phyloP scores from a whole-genome alignment of 2,797 vertebrate genomes.

The Enteromius trimaculatus region DNA sequence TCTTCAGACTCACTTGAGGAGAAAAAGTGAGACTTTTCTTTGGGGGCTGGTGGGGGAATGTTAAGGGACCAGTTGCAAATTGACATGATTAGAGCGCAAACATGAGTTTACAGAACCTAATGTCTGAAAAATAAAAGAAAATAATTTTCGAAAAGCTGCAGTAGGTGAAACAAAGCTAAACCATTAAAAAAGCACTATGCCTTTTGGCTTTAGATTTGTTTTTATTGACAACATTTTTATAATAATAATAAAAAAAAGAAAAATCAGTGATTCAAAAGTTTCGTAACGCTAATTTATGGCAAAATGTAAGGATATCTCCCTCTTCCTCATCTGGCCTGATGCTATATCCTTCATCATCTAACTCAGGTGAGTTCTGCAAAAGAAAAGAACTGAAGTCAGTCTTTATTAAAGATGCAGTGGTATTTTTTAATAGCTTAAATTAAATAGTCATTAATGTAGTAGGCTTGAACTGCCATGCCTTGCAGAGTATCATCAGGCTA shows the following conservation, averaged over 20 bases:
- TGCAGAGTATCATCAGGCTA: neutral
- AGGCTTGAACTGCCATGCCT: neutral
- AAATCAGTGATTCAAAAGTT: neutral
- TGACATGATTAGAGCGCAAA: neutral
- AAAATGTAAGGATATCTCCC: slow-evolving; percentile 77
- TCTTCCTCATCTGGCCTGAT: slow-evolving; percentile 91
- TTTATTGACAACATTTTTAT: neutral
- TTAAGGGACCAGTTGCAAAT: slow-evolving; percentile 76
- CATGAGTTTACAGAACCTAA: neutral
- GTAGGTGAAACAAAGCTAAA: neutral
- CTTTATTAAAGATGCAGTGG: neutral
- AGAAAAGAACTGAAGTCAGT: slow-evolving; percentile 41
- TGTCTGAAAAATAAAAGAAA: neutral
- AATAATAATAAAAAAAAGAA: neutral
- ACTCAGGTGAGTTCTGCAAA: slow-evolving; percentile 90
- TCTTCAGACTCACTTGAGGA: slow-evolving; percentile 97
- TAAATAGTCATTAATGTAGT: neutral
- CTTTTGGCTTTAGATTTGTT: neutral
- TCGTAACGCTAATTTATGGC: neutral
- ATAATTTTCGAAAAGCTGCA: neutral
- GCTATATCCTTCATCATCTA: slow-evolving; percentile 98
- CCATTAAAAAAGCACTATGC: neutral
- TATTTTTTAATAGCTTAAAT: neutral
- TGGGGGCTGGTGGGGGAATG: slow-evolving; percentile 77
- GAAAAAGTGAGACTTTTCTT: slow-evolving; percentile 92